Evolutionary conservation across 2,888 invertebrate genomes (phyloP), one percentile per base, ranked within the genome.

Genomic region (Coremacera marginata): DNA sequence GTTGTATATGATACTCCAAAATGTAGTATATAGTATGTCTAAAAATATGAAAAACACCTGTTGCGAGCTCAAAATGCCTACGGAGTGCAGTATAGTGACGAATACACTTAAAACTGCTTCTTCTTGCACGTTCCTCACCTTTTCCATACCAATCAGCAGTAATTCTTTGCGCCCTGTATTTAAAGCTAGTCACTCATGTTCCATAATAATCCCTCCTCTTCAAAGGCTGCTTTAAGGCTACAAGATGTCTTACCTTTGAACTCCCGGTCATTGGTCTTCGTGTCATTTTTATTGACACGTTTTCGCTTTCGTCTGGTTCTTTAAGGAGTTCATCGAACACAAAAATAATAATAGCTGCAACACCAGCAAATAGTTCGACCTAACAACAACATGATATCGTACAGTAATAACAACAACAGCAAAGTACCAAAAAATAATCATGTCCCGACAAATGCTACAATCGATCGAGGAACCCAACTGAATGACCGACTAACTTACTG

Each of bases 261-360:
- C 34, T 67, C 67, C 67, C 14, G 27, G 8, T 19, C 37, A n/a
- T 22, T 19, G 9, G 70, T 31, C 37, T 14, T 16, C 4, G 25
- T 19, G 27, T 68, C 51, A 27, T 34, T 51, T 44, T 37, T 60
- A 34, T 9, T 16, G 67, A 34, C 74, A 31, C 52, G 52, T 51
- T 74, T 65, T 55, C 55, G 31, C 65, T 67, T 74, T 74, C 72
- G 49, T 27, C 34, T 19, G 19, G 2, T 52, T 70, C 70, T 31
- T 22, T 19, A 31, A 25, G 72, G 44, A 51, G 65, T 55, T 52
- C n/a, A 16, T 5, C 25, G 19, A 16, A 19, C 9, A 22, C 63
- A 11, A 65, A n/a, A 22, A 65, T 14, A 63, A 65, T 2, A 25
- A 52, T 34, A 52, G n/a, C 65, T 67, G 11, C 22, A 52, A 67